Evolutionary conservation across 2,113 vertebrate species (phyloP).

Genomic region (Thalassarche chlororhynchos): DNA sequence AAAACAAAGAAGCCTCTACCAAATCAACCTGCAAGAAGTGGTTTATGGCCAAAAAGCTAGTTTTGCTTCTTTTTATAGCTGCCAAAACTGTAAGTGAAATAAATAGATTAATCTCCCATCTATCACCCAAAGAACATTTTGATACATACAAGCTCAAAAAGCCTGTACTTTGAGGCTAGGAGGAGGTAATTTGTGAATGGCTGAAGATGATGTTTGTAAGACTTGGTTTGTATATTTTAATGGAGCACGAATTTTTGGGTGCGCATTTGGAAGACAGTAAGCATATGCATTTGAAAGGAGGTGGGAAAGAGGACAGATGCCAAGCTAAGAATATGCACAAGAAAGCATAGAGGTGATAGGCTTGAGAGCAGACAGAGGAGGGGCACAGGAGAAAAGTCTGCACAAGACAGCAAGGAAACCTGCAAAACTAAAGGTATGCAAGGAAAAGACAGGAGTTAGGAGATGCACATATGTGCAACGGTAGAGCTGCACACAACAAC

Average conservation of each 20-base stretch:
- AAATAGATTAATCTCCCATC: not conserved
- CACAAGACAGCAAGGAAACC: not conserved
- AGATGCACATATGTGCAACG: not conserved
- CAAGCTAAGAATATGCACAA: not conserved
- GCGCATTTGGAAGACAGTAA: not conserved
- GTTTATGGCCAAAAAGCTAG: not conserved
- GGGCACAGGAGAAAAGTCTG: not conserved
- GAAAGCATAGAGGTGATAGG: not conserved
- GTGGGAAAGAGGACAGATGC: not conserved
- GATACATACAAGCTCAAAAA: not conserved
- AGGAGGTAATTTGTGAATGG: not conserved
- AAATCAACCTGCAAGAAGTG: not conserved
- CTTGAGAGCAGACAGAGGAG: not conserved
- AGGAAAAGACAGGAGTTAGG: not conserved
- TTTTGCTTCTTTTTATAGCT: not conserved
- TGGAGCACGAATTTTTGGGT: not conserved
- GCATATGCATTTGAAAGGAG: not conserved
- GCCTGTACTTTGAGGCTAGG: not conserved
- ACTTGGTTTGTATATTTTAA: not conserved
- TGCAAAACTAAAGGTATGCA: not conserved
- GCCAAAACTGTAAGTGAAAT: slow-evolving; percentile 8
- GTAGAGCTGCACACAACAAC: not conserved
- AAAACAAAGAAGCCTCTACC: not conserved
- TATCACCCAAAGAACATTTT: not conserved
- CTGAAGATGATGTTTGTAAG: not conserved